Conservation (phyloP, 2,888 invertebrate species). For the Ecliptopera silaceata region DNA sequence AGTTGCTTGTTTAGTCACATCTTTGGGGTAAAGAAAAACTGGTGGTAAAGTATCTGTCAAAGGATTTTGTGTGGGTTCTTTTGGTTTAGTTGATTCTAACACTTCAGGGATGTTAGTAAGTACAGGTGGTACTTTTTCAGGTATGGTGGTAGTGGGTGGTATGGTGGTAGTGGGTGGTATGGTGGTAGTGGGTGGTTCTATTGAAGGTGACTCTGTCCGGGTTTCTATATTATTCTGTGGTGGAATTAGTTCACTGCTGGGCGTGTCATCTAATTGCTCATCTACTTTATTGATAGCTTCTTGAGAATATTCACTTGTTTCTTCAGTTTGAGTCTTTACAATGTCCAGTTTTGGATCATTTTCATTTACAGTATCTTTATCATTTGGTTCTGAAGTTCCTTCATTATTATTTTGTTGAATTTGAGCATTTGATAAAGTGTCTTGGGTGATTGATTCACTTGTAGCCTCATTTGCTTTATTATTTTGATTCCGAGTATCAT, state of each 20-base stretch:
- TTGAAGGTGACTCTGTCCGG: neutral
- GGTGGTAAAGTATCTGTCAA: constrained; percentile 40
- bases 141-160: constrained; percentile 6
- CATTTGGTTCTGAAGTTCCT: too few relatives aligned
- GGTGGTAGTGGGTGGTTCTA: constrained; percentile 1
- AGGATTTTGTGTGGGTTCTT: constrained; percentile 30
- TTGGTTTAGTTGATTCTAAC: constrained; percentile 8
- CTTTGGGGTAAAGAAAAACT: constrained; percentile 30
- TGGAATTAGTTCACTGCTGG: neutral
- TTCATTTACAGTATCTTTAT: too few relatives aligned
- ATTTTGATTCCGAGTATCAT: neutral
- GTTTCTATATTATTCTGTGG: neutral
- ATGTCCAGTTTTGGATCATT: too few relatives aligned
- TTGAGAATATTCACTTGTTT: neutral
- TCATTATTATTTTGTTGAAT: too few relatives aligned
- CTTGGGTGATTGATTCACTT: neutral
- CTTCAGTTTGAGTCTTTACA: neutral
- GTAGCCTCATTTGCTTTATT: neutral
- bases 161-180: neutral
- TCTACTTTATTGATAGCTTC: neutral
- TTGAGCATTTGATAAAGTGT: neutral
- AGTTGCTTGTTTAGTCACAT: constrained; percentile 9
- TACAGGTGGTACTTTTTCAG: constrained; percentile 8
- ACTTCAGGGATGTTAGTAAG: constrained; percentile 15
- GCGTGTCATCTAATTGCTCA: constrained; percentile 7